phyloP scores from a whole-genome alignment of 2,888 invertebrate species.

The Cepaea hortensis region DNA sequence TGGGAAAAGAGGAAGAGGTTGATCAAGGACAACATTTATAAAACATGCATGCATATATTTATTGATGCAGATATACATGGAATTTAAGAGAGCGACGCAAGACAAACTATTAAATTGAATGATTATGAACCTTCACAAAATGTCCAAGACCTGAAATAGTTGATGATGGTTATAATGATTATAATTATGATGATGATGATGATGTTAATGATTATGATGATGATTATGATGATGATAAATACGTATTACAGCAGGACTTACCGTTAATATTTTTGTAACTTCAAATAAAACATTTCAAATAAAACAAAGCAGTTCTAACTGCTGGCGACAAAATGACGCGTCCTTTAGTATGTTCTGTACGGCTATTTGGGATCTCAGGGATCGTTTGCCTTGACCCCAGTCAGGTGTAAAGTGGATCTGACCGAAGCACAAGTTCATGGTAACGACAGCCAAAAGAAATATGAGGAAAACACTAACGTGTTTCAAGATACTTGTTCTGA shows the following conservation, averaged over 20 bases:
- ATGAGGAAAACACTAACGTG: not conserved
- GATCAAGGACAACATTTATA: too few relatives aligned
- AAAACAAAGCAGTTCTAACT: not conserved
- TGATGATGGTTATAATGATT: too few relatives aligned
- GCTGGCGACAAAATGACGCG: not conserved
- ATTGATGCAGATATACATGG: too few relatives aligned
- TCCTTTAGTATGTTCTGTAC: not conserved
- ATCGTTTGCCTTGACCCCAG: conserved; percentile 15
- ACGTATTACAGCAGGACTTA: not conserved
- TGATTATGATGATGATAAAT: too few relatives aligned
- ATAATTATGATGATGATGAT: too few relatives aligned
- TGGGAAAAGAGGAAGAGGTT: too few relatives aligned
- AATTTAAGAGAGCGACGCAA: too few relatives aligned
- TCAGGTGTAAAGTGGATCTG: conserved; percentile 20
- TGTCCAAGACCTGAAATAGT: too few relatives aligned
- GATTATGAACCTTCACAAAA: too few relatives aligned
- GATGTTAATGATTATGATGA: too few relatives aligned
- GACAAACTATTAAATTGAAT: too few relatives aligned
- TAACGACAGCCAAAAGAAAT: not conserved
- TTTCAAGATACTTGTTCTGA: not conserved
- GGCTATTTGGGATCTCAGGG: not conserved
- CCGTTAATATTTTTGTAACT: conserved; percentile 17
- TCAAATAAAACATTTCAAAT: conserved; percentile 13
- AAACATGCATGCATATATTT: too few relatives aligned
- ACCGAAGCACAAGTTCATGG: not conserved